phyloP scores from a whole-genome alignment of 2,797 vertebrate genomes.

The Micropoecilia bifurca region DNA sequence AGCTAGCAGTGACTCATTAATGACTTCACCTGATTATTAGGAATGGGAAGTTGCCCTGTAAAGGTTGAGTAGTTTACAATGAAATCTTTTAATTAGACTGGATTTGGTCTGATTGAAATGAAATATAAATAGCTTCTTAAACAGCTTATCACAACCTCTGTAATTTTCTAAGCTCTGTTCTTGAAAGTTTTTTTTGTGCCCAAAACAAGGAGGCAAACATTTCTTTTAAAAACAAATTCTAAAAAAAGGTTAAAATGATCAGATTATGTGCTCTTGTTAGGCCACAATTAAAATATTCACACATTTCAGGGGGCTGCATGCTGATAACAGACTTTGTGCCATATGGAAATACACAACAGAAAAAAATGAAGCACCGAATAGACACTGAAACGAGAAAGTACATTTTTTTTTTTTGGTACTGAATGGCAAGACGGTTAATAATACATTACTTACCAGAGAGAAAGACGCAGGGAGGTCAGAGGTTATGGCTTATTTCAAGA shows the following conservation, averaged over 20 bases:
- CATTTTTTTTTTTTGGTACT: not conserved
- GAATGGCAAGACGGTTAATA: not conserved
- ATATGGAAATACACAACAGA: not conserved
- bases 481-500: not conserved
- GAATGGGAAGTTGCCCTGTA: constrained; percentile 73
- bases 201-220: constrained; percentile 11
- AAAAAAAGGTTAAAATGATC: not conserved
- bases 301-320: not conserved
- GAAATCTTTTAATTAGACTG: constrained; percentile 84
- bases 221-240: not conserved
- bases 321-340: not conserved
- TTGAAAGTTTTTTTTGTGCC: constrained; percentile 22
- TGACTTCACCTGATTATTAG: constrained; percentile 80
- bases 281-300: not conserved
- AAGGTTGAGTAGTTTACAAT: constrained; percentile 86
- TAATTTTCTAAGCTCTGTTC: constrained; percentile 45
- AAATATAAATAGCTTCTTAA: constrained; percentile 82
- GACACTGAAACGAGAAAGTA: not conserved
- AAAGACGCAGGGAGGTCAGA: not conserved
- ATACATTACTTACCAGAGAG: not conserved
- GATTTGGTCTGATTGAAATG: constrained; percentile 83
- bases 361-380: not conserved
- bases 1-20: constrained; percentile 69
- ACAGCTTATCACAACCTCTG: constrained; percentile 72
- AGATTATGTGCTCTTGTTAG: not conserved